Base-by-base conservation (phyloP, 1,140 invertebrate species). In the Anadara kagoshimensis region DNA sequence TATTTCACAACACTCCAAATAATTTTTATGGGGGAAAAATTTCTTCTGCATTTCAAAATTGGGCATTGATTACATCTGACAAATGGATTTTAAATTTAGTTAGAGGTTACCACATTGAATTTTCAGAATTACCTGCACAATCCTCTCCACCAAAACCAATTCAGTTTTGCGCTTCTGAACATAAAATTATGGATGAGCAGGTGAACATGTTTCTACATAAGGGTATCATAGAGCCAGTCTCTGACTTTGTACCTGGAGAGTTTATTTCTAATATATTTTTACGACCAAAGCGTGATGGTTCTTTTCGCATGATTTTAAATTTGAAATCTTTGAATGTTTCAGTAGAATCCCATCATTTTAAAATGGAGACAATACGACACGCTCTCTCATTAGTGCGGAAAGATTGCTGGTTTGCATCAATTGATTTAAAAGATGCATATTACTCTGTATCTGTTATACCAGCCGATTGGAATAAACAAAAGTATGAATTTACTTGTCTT, bases 291-390 rank as follows among this genome's bases (percentile, higher is more conserved):
- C 71, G 62, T 22, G 53, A 76, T 56, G 57, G 64, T 0, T 22
- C 56, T 47, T 56, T 51, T 54, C 8, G 74, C 7, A 26, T 71
- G 29, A 71, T 68, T 56, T 63, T 76, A 22, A 76, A 76, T 62
- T 41, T 68, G 10, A 76, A 64, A 54, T 47, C 63, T 20, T 58
- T 71, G 29, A 72, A 67, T 57, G 57, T 71, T 43, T 45, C 8
- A 22, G 49, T 72, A 12, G 16, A 26, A 43, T 71, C 70, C 44
- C 41, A 62, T 16, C 74, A 72, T 72, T 76, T 71, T 62, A 76
- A 76, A 61, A 72, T 76, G 57, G 74, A 71, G 26, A 67, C 58
- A 20, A 57, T 75, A 61, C 36, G 72, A 67, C 59, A 12, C n/a
- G 69, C 63, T 1, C 16, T 76, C 14, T 18, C 24, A 20, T n/a